Base-by-base conservation (phyloP, 2,888 invertebrate species). In the Phania funesta region DNA sequence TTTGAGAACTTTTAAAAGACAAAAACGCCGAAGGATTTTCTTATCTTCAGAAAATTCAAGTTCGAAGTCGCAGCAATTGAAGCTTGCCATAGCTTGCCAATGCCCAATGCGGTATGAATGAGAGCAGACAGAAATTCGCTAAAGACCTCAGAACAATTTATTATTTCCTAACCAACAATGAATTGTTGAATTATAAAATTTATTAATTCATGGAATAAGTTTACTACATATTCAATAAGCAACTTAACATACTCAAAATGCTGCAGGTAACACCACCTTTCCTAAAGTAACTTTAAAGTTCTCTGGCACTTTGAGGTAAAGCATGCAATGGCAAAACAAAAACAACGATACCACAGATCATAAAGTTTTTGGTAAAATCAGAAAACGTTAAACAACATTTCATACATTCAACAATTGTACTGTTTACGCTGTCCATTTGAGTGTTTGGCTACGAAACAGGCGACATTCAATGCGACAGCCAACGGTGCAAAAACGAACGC, bases 401-500 rank as follows among this genome's bases (percentile, higher is more conserved):
- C 75, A 75, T 62, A 60, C 54, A 54, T 75, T 75, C 52, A 46
- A 56, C 29, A 56, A 32, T 67, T 62, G 46, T 75, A 35, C 26
- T 32, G 41, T 67, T 50, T 56, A 65, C 38, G 58, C 75, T 67
- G 50, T 58, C 20, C 65, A 50, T 75, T 67, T 52, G 22, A 62
- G 56, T 22, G 18, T 62, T 60, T 48, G 29, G 38, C 22, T 60
- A 26, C n/a, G 52, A 60, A 76, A 65, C 48, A 64, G 83, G 75
- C 79, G 80, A 84, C 84, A 83, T 73, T 76, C 84, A 85, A 79
- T 70, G 74, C 89, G 87, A 88, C 89, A 88, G 88, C 87, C 87
- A 89, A 88, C 88, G 87, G 89, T 89, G 89, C 89, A 89, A 89
- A 89, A 89, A 87, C 89, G 88, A 87, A 89, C 89, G 89, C 89